Conservation (phyloP, 2,888 invertebrate species). For the Lottia scabra region DNA sequence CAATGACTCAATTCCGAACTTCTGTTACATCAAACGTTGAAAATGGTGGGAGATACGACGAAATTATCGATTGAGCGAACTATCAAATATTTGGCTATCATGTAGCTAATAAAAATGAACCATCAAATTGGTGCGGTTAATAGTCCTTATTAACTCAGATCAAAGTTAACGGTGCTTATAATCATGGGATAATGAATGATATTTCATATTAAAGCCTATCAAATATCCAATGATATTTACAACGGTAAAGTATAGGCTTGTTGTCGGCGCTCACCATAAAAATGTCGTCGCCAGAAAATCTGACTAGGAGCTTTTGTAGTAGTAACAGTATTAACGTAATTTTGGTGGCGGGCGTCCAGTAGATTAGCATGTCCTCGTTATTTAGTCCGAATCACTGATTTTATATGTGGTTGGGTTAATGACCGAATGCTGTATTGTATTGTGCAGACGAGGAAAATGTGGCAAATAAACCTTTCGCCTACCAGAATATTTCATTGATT, state of each 20-base stretch:
- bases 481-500: too few relatives aligned
- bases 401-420: too few relatives aligned
- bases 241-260: not conserved
- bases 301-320: not conserved
- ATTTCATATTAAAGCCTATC: slow-evolving; percentile 2
- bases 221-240: not conserved
- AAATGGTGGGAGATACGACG: too few relatives aligned
- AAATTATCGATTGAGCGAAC: not conserved
- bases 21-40: too few relatives aligned
- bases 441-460: too few relatives aligned
- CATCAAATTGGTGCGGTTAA: not conserved
- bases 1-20: too few relatives aligned
- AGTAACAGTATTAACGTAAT: not conserved
- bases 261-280: not conserved
- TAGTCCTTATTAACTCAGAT: not conserved
- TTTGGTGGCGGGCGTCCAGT: not conserved
- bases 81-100: not conserved
- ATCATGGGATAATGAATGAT: not conserved
- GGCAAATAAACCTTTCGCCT: too few relatives aligned
- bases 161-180: not conserved
- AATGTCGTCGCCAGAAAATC: not conserved
- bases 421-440: too few relatives aligned
- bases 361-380: not conserved
- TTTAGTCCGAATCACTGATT: too few relatives aligned
- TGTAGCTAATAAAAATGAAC: not conserved